Base-by-base conservation (phyloP, 2,797 vertebrate genomes). In the Sphenodon punctatus region DNA sequence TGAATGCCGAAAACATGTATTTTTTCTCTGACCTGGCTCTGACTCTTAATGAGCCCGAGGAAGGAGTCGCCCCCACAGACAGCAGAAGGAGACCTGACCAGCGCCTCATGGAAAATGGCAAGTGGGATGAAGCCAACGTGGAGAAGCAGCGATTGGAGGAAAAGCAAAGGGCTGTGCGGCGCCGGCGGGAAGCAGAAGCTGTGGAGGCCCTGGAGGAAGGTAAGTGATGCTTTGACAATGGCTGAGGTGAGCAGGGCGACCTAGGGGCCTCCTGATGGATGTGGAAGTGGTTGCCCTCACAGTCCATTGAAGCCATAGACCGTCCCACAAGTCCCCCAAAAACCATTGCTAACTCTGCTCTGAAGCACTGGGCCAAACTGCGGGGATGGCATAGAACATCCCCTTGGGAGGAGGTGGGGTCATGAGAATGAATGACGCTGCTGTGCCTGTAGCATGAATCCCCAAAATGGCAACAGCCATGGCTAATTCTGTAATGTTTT, bases 1-100 rank as follows among this genome's bases (percentile, higher is more conserved):
- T 95, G 6, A 96, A 97, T 0, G 95, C 96, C 0, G 96, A 97
- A 89, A 96, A 96, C 90, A 97, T 97, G 96, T 97, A 97, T 43
- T 96, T 93, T 90, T 97, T 97, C 93, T 96, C 96, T 0, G 92
- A 95, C 73, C 93, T 97, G 88, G 96, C 96, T 5, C 89, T 97
- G 81, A 96, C 96, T 14, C 92, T 97, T 56, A 97, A 97, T 0
- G 96, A 97, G 87, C 89, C 85, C 0, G 96, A 96, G 84, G 94
- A 94, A 2, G 86, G 87, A 0, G 92, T 92, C 61, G 96, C 96
- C 0, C 96, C 96, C 73, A 97, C 96, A 0, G 96, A 97, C 87
- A 97, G 96, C 84, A 93, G 96, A 32, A 86, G 95, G 69, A 71
- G 96, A 17, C 96, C 96, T 0, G 96, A 97, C 92, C 96, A 97